Conservation (phyloP, 2,113 vertebrate genomes). For the Craseonycteris thonglongyai region DNA sequence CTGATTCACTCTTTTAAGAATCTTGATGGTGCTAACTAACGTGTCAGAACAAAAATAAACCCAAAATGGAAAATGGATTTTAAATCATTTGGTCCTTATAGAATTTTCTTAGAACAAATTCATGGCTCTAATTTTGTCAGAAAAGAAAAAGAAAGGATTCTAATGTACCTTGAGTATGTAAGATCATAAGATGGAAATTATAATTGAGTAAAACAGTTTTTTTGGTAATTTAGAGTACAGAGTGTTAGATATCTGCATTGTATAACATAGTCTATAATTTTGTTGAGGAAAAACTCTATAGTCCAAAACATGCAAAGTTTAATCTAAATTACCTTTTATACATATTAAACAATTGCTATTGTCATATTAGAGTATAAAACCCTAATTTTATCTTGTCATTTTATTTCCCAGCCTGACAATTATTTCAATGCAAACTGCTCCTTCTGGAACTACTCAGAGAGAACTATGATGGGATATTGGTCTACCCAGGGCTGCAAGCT, state of each 20-base stretch:
- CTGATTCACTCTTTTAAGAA: conserved; percentile 15
- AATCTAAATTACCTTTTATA: conserved; percentile 79
- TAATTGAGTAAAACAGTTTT: conserved; percentile 75
- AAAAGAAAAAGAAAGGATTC: conserved; percentile 48
- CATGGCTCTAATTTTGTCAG: conserved; percentile 44
- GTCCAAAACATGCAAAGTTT: conserved; percentile 78
- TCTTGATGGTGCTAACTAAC: background rate
- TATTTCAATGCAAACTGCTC: conserved; percentile 99
- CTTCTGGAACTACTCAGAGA: conserved; percentile 99
- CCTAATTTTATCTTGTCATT: conserved; percentile 77
- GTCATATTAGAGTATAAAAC: conserved; percentile 68
- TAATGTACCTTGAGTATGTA: conserved; percentile 60
- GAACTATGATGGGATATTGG: conserved; percentile 99
- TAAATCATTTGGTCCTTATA: conserved; percentile 18
- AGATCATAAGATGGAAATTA: conserved; percentile 69
- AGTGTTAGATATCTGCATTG: conserved; percentile 67
- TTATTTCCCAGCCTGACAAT: conserved; percentile 91
- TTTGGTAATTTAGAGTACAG: conserved; percentile 72
- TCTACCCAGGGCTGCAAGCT: conserved; percentile 99
- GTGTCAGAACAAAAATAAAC: conserved; percentile 35
- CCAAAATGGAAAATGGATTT: background rate
- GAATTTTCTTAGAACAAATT: conserved; percentile 58
- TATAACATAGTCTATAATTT: conserved; percentile 69
- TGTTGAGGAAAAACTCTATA: conserved; percentile 80
- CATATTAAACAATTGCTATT: conserved; percentile 74